Base-by-base conservation (phyloP, 1,140 invertebrate species). In the Formica exsecta region DNA sequence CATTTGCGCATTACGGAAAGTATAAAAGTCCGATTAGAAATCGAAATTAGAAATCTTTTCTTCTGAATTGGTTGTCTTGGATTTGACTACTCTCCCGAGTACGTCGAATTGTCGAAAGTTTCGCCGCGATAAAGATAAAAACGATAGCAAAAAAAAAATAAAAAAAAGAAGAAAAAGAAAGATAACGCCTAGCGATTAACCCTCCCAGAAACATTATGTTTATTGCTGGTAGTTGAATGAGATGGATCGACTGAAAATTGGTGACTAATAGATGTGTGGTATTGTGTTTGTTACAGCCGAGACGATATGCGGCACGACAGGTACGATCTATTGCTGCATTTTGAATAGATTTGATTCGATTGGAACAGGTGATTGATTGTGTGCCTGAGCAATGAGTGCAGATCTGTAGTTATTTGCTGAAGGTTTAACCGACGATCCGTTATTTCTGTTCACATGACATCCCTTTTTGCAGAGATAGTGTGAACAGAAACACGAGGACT, bases 301-400 rank as follows among this genome's bases (percentile, higher is more conserved):
- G 95, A 95, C 92, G 95, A 95, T 94, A 94, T 95, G 93, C 93
- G 95, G 92, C 95, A 95, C 92, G 95, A 96, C 94, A 96, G 95
- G 95, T 95, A 95, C 93, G 95, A 32, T 32, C 93, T 94, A 94
- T 95, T 93, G 92, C 92, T 95, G 93, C 92, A 94, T 95, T 95
- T 92, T 93, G 91, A 94, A 93, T 95, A 95, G 94, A 95, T 93
- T 94, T 94, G 92, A 94, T 95, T 93, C 92, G 92, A 94, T 94
- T 94, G 94, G 92, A 94, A 94, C 92, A 94, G 93, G 93, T 95
- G 94, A 95, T 94, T 94, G 92, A 94, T 94, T 94, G 93, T 95
- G 94, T 95, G 94, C 94, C 94, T 95, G 95, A 94, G 94, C 94
- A 95, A 95, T 95, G 94, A 95, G 91, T 95, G 94, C 95, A 92